Evolutionary conservation across 37 sponge, comb jelly and placozoan genomes (phyloP), one percentile per base, ranked within the genome.

Genomic region (Cliona cf. orientalis): DNA sequence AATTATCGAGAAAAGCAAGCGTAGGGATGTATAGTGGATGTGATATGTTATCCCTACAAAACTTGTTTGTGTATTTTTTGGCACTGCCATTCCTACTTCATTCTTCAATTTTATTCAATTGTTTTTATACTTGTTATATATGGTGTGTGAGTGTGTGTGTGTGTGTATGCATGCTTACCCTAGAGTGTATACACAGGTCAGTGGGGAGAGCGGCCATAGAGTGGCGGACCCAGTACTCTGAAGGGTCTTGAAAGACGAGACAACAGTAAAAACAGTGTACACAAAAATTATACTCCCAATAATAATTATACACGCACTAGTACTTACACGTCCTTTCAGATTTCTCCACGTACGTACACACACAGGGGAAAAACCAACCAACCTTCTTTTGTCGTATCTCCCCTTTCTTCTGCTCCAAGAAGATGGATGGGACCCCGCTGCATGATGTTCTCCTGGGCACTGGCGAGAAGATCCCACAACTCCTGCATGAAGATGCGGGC

Each of bases 401-500:
- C 21, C 91, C 94, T 65, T 95, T 98, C 87, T 98, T 98, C 84
- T 95, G 78, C 60, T 95, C 99, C 44, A 98, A 32, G 43, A 98
- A 86, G 19, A 71, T 61, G 5, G 90, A 57, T 21, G 99, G 99
- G 21, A 96, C 88, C 14, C 90, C 92, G 46, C 95, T 88, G n/a
- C n/a, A n/a, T n/a, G 21, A 89, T 70, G 58, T 87, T 93, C 58
- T 98, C 92, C 68, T 98, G 99, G 6, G 99, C 99, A 69, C 91
- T 90, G 0, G 74, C 31, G 36, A 98, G 81, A 41, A 93, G 83
- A 7, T 91, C 92, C 99, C 99, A 98, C 40, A 98, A 80, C 66
- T 98, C 96, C 63, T 86, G 87, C 92, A 98, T 93, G 65, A 98
- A 98, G 14, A 96, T 40, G 5, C 96, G 83, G 3, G 99, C 97